Evolutionary conservation across 2,888 invertebrate species (phyloP).

Genomic region (Cantharis lateralis): DNA sequence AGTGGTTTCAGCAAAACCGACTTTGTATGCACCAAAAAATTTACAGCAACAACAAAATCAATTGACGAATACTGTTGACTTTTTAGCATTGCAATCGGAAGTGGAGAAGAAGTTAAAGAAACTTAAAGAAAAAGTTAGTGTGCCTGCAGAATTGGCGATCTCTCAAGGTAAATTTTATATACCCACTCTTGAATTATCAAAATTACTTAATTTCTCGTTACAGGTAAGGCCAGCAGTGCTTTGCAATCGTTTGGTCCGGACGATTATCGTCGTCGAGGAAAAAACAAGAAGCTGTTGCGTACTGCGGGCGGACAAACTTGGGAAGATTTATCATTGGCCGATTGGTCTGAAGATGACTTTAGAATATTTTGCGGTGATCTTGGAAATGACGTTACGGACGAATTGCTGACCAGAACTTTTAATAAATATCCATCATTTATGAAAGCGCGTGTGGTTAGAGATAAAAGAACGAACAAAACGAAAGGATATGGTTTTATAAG

Average conservation of each 20-base stretch:
- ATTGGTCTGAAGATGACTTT: constrained; percentile 99
- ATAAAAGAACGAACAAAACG: constrained; percentile 96
- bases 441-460: constrained; percentile 92
- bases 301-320: constrained; percentile 94
- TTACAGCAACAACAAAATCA: constrained; percentile 45
- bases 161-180: constrained; percentile 30
- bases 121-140: constrained; percentile 67
- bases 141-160: constrained; percentile 58
- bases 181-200: neutral
- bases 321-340: constrained; percentile 92
- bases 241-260: constrained; percentile 62
- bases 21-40: constrained; percentile 64
- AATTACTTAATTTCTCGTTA: neutral
- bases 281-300: constrained; percentile 74
- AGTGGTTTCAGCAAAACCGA: constrained; percentile 72
- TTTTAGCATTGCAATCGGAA: constrained; percentile 61
- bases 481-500: constrained; percentile 99
- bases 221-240: constrained; percentile 61
- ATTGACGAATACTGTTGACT: constrained; percentile 54
- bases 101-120: constrained; percentile 66
- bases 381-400: constrained; percentile 98
- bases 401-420: constrained; percentile 93
- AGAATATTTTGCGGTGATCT: constrained; percentile 99
- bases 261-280: constrained; percentile 56
- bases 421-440: constrained; percentile 92